Evolutionary conservation across 2,113 vertebrate genomes (phyloP).

Genomic region (Deroptyus accipitrinus): DNA sequence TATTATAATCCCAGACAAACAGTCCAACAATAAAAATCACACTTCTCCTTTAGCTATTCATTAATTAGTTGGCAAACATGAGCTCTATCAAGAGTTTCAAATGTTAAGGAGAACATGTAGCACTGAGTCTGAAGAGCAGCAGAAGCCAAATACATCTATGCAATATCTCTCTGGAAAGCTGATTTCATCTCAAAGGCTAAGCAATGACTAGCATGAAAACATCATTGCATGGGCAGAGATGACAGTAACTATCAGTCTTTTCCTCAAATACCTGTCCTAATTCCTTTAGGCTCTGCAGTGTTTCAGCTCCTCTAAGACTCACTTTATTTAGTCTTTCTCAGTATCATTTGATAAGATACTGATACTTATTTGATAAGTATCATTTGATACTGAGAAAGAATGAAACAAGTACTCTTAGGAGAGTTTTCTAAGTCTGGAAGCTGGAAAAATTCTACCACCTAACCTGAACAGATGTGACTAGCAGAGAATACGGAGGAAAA

Average conservation of each 20-base stretch:
- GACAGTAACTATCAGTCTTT: not conserved
- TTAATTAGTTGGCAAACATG: not conserved
- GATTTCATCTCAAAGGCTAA: not conserved
- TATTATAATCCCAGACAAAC: not conserved
- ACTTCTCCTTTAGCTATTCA: not conserved
- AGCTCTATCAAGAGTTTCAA: not conserved
- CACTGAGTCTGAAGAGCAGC: not conserved
- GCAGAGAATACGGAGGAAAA: not conserved
- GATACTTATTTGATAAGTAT: not conserved
- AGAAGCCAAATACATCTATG: not conserved
- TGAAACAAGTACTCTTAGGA: not conserved
- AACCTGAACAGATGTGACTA: not conserved
- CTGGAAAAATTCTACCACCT: not conserved
- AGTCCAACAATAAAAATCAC: not conserved
- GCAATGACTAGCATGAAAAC: not conserved
- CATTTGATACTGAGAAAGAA: not conserved
- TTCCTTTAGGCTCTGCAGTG: accelerated
- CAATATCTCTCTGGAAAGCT: not conserved
- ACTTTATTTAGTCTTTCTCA: not conserved
- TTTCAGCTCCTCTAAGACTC: not conserved
- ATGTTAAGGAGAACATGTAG: not conserved
- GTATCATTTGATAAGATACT: not conserved
- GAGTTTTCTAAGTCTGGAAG: not conserved
- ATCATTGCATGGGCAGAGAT: not conserved
- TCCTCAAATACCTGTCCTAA: not conserved